Percentiles rank a stretch among this genome's conserved stretches.
Evolutionary conservation across 2,113 vertebrate species (phyloP).

Genomic region (Poeciliopsis turrubarensis): DNA sequence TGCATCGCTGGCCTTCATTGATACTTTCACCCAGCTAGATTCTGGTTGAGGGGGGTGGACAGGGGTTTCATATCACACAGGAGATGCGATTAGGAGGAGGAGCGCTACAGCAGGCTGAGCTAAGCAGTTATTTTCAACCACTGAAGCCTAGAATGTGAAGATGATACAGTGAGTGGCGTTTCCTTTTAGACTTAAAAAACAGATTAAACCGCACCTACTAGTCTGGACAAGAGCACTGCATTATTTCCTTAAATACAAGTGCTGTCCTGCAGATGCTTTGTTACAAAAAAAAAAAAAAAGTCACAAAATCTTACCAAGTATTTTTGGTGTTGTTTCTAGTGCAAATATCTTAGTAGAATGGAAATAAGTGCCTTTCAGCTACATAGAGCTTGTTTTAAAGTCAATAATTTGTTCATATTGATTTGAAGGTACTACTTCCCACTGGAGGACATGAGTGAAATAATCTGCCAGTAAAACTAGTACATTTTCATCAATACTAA

Average conservation of each 20-base stretch:
- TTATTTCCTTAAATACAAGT: neutral
- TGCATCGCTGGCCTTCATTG: slow-evolving; percentile 34
- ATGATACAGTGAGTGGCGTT: neutral
- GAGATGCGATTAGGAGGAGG: slow-evolving; percentile 10
- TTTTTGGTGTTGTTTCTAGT: no score
- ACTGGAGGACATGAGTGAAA: no score
- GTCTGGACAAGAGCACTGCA: neutral
- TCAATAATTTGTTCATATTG: no score
- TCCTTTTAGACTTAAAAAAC: slow-evolving; percentile 13
- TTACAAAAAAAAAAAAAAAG: no score
- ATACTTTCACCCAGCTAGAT: slow-evolving; percentile 15
- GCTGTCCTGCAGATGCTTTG: neutral
- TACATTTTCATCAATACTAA: no score
- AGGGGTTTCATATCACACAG: slow-evolving; percentile 19
- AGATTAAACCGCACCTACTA: neutral
- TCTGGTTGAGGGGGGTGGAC: neutral
- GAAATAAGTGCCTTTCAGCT: no score
- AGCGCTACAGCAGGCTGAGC: slow-evolving; percentile 8
- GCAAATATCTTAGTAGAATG: no score
- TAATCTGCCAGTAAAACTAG: no score
- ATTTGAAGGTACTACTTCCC: no score
- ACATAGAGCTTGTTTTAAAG: no score
- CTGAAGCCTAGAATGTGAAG: neutral
- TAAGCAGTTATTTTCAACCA: slow-evolving; percentile 9
- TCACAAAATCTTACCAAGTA: no score